phyloP scores from a whole-genome alignment of 2,113 vertebrate genomes.

The Ochotona curzoniae region DNA sequence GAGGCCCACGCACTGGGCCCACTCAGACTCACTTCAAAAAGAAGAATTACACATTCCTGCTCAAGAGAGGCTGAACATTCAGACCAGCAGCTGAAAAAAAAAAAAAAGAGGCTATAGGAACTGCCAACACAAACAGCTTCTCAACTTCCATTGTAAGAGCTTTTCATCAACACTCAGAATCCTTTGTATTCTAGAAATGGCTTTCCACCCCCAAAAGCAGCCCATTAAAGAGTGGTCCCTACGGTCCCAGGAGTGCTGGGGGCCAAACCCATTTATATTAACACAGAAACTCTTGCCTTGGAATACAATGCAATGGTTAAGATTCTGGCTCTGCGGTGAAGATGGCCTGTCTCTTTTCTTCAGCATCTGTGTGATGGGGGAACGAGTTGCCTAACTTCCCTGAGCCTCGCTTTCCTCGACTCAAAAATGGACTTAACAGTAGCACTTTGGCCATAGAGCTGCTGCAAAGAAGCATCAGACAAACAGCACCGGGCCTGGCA shows the following conservation, averaged over 20 bases:
- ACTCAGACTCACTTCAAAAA: constrained; percentile 67
- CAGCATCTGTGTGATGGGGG: background rate
- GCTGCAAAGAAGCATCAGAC: background rate
- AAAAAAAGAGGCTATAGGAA: constrained; percentile 14
- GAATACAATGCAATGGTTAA: background rate
- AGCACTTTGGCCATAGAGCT: background rate
- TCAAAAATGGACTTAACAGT: background rate
- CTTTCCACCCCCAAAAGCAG: constrained; percentile 68
- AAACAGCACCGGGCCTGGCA: background rate
- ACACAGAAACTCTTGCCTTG: constrained; percentile 12
- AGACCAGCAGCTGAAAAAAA: constrained; percentile 52
- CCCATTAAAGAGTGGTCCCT: constrained; percentile 63
- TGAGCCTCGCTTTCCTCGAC: constrained; percentile 3
- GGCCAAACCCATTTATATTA: constrained; percentile 69
- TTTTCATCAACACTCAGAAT: constrained; percentile 72
- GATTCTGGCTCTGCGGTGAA: background rate
- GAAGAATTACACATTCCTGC: constrained; percentile 59
- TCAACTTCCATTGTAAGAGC: constrained; percentile 72
- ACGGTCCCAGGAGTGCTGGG: background rate
- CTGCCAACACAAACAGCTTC: constrained; percentile 80
- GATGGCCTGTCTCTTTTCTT: background rate
- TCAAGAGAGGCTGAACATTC: constrained; percentile 57
- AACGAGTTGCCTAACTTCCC: background rate
- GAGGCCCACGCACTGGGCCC: constrained; percentile 9
- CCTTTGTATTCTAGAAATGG: constrained; percentile 67